Evolutionary conservation across 2,113 vertebrate genomes (phyloP).

Genomic region (Daphoenositta chrysoptera): DNA sequence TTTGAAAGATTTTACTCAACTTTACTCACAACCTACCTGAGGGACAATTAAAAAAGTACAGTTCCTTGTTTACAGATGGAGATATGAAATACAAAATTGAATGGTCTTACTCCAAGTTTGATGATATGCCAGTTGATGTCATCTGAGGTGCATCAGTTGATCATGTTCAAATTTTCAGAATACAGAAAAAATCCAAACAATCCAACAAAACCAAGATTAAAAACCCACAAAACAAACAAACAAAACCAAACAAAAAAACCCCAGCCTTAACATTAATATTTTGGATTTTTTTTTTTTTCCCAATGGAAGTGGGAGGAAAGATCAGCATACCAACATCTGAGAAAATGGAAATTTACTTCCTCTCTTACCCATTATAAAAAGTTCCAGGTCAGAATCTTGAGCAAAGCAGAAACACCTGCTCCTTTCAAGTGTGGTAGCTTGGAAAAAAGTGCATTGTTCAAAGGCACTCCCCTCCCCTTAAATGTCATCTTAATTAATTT

Average conservation of each 20-base stretch:
- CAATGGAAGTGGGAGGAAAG: neutral
- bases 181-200: neutral
- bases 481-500: neutral
- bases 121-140: rapidly evolving
- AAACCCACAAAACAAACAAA: neutral
- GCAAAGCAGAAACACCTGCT: neutral
- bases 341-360: neutral
- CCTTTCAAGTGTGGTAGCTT: neutral
- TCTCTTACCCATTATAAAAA: neutral
- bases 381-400: neutral
- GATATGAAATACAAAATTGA: neutral
- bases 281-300: neutral
- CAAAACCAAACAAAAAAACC: neutral
- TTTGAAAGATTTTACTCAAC: neutral
- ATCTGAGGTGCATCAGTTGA: neutral
- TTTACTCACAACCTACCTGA: neutral
- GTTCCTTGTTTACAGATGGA: neutral
- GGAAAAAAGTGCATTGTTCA: neutral
- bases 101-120: neutral
- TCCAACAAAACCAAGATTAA: neutral
- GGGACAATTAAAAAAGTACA: neutral
- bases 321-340: neutral
- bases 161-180: neutral
- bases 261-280: neutral
- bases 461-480: neutral